Percentiles rank a stretch among this genome's conserved stretches.
Evolutionary conservation across 2,888 invertebrate genomes (phyloP).

Genomic region (Agapostemon virescens): DNA sequence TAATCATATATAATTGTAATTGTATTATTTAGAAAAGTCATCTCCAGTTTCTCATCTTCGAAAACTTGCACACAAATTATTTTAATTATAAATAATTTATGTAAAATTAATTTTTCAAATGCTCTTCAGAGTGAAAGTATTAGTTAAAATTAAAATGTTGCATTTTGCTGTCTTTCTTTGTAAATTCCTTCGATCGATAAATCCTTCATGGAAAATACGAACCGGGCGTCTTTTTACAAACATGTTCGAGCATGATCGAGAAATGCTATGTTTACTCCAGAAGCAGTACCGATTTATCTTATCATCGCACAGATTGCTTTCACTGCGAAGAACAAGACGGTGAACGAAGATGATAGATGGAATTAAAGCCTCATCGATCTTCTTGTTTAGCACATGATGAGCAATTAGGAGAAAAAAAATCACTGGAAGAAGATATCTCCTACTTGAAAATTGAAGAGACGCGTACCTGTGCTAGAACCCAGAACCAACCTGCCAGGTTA

Average conservation of each 20-base stretch:
- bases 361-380: neutral
- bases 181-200: too few relatives aligned
- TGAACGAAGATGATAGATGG: neutral
- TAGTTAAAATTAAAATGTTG: too few relatives aligned
- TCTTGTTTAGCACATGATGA: neutral
- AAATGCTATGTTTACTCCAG: neutral
- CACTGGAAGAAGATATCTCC: neutral
- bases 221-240: too few relatives aligned
- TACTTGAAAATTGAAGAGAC: neutral
- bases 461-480: neutral
- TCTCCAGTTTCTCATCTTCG: too few relatives aligned
- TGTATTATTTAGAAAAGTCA: too few relatives aligned
- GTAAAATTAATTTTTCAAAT: too few relatives aligned
- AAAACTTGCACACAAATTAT: too few relatives aligned
- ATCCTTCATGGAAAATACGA: too few relatives aligned
- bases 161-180: too few relatives aligned
- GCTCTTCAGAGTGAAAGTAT: too few relatives aligned
- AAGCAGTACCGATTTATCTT: neutral
- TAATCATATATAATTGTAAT: too few relatives aligned
- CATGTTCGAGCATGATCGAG: neutral
- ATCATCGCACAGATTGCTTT: neutral
- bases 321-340: neutral
- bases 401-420: neutral
- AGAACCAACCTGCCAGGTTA: neutral
- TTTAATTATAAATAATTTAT: too few relatives aligned